These are phyloP conservation scores for Thymelicus lineola DNA, from an alignment of 2,888 invertebrate genomes.

Conservation along the genomic window DNA sequence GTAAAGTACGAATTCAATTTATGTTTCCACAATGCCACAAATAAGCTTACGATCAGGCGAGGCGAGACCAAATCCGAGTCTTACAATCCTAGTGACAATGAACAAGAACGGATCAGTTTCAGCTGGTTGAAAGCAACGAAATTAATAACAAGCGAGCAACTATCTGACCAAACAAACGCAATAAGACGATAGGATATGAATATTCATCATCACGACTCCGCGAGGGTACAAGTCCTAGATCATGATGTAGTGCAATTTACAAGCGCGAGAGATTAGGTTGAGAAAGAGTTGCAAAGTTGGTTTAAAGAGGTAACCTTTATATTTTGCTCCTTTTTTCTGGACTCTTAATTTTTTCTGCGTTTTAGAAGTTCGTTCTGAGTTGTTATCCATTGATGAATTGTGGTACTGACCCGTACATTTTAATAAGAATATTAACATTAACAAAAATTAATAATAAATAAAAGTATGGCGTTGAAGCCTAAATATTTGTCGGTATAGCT, in stretches of 20 bases:
- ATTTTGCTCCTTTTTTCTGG: no score
- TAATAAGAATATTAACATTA: no score
- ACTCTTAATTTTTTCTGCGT: no score
- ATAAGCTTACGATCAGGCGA: constrained; percentile 4
- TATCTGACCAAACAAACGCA: constrained; percentile 54
- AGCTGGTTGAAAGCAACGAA: constrained; percentile 14
- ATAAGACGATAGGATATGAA: constrained; percentile 68
- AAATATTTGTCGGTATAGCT: no score
- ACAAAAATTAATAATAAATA: no score
- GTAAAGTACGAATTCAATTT: constrained; percentile 1
- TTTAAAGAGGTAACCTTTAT: not conserved
- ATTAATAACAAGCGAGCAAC: constrained; percentile 26
- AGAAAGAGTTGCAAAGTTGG: not conserved
- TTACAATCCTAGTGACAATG: not conserved
- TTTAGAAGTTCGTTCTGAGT: no score
- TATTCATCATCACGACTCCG: constrained; percentile 68
- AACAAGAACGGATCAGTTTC: not conserved
- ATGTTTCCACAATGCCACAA: constrained; percentile 13
- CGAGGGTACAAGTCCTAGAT: constrained; percentile 36
- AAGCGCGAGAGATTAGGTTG: constrained; percentile 38
- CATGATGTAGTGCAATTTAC: constrained; percentile 32
- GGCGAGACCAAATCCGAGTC: not conserved
- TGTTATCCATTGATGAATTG: no score
- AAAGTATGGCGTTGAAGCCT: no score
- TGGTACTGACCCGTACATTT: no score